A percentile compares a stretch with the other conserved stretches of the same genome.
Evolutionary conservation across 2,113 vertebrate species (phyloP).

Genomic region (Plotosus lineatus): DNA sequence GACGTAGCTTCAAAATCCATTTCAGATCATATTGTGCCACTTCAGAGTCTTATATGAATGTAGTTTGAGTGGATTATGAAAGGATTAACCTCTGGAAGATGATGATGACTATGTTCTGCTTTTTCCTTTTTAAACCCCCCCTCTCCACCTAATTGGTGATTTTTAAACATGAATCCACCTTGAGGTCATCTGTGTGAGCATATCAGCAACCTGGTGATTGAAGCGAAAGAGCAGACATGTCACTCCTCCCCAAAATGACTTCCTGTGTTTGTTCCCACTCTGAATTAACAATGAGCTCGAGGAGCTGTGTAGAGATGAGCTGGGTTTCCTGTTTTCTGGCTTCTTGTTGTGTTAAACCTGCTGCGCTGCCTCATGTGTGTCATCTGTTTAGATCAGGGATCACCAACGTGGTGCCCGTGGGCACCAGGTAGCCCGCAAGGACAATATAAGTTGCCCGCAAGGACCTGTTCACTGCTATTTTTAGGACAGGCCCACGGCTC

Average conservation of each 20-base stretch:
- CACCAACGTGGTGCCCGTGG: too few relatives aligned
- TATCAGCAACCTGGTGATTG: conserved; percentile 3
- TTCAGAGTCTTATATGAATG: background rate
- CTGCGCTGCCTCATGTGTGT: too few relatives aligned
- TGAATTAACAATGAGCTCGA: conserved; percentile 29
- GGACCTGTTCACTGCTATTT: too few relatives aligned
- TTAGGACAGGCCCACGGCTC: too few relatives aligned
- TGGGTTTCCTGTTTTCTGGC: conserved; percentile 34
- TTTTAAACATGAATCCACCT: too few relatives aligned
- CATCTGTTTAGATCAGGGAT: background rate
- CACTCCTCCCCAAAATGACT: conserved; percentile 27
- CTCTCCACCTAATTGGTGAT: too few relatives aligned
- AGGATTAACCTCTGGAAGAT: conserved; percentile 9
- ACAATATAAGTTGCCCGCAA: too few relatives aligned
- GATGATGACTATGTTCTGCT: too few relatives aligned
- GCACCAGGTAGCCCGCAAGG: too few relatives aligned
- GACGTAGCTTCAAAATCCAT: background rate
- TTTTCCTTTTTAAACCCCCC: too few relatives aligned
- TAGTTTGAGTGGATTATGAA: background rate
- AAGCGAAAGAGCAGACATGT: conserved; percentile 7
- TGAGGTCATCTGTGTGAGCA: background rate
- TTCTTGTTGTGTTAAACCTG: background rate
- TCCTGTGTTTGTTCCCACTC: conserved; percentile 37
- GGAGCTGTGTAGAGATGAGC: background rate
- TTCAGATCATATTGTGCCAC: background rate